phyloP scores from a whole-genome alignment of 2,888 invertebrate species.

The Cerastis rubricosa region DNA sequence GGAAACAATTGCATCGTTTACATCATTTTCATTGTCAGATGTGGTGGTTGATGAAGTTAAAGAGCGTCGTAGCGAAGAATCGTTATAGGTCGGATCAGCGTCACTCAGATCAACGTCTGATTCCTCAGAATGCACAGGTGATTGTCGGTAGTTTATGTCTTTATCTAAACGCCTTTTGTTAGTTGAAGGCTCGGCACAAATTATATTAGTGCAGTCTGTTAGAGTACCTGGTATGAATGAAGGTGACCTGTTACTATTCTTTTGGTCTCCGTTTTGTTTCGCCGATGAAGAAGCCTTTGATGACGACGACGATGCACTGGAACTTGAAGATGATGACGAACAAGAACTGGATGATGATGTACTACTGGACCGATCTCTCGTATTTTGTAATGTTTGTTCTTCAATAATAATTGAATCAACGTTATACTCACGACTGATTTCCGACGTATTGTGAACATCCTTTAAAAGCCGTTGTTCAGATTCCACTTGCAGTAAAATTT shows the following conservation, averaged over 20 bases:
- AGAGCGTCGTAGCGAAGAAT: background rate
- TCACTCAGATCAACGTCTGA: background rate
- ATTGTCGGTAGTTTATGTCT: background rate
- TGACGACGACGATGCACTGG: background rate
- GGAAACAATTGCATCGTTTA: no score
- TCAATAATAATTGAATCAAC: background rate
- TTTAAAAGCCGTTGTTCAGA: background rate
- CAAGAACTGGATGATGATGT: background rate
- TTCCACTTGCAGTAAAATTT: background rate
- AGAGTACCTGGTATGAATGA: conserved; percentile 3
- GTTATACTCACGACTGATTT: no score
- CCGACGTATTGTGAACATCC: no score
- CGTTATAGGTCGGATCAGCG: background rate
- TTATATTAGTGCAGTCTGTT: conserved; percentile 1
- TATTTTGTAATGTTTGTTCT: background rate
- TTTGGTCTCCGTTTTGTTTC: background rate
- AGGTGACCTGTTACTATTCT: background rate
- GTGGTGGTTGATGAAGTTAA: no score
- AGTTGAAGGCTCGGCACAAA: background rate
- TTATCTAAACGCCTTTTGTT: background rate
- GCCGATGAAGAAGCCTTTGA: background rate
- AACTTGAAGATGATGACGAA: background rate
- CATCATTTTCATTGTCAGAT: no score
- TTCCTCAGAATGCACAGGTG: conserved; percentile 1
- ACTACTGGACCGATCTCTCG: background rate